Percentiles rank a stretch among this genome's conserved stretches.
Conservation (phyloP, 2,888 invertebrate species). For the Heliconius hortense region DNA sequence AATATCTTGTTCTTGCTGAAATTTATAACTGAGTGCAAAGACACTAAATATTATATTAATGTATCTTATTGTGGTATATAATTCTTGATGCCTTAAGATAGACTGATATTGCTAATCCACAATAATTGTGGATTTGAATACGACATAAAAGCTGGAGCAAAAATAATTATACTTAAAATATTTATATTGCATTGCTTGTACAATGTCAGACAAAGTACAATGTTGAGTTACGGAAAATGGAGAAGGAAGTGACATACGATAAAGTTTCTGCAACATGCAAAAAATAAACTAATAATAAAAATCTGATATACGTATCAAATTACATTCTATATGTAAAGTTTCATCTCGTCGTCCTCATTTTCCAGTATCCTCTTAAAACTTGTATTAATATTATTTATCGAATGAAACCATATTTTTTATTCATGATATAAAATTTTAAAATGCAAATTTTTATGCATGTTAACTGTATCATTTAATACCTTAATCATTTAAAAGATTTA, state of each 20-base stretch:
- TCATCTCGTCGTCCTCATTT: neutral
- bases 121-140: neutral
- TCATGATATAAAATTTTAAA: neutral
- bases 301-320: neutral
- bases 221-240: neutral
- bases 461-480: too few species aligned
- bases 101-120: too few species aligned
- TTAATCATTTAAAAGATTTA: too few species aligned
- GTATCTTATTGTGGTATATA: neutral
- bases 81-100: neutral
- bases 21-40: slow-evolving; percentile 12
- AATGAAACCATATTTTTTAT: neutral
- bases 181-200: neutral
- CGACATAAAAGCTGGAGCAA: neutral
- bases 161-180: too few species aligned
- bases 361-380: neutral
- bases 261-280: neutral
- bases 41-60: neutral
- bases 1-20: slow-evolving; percentile 18
- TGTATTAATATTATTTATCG: neutral
- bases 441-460: neutral
- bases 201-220: neutral
- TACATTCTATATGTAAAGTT: neutral
- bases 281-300: neutral
- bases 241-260: neutral